Conservation (phyloP, 2,888 invertebrate genomes). For the Poecilobothrus nobilitatus region DNA sequence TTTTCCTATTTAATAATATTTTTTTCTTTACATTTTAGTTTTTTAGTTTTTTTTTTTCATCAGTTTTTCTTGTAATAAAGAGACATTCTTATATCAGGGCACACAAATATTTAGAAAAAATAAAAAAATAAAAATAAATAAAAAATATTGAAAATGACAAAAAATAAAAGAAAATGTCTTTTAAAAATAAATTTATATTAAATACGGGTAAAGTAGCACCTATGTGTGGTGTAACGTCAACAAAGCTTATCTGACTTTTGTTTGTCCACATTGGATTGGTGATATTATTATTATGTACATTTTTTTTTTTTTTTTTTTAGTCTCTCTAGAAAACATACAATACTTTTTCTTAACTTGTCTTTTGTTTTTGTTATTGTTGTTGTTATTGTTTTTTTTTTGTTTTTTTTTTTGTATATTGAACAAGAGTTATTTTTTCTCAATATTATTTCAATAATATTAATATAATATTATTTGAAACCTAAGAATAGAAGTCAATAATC, state of each 20-base stretch:
- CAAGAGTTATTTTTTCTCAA: neutral
- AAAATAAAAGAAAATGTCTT: neutral
- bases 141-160: neutral
- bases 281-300: too few species aligned
- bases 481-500: conserved; percentile 6
- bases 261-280: conserved; percentile 1
- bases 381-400: too few species aligned
- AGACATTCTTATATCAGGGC: neutral
- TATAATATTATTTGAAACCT: neutral
- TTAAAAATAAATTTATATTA: neutral
- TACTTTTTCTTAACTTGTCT: too few species aligned
- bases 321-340: too few species aligned
- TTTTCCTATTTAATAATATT: too few species aligned
- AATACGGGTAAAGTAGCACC: conserved; percentile 4
- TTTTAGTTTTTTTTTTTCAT: neutral
- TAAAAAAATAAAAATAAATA: neutral
- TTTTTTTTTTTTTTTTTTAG: too few species aligned
- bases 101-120: neutral
- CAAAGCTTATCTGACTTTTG: conserved; percentile 5
- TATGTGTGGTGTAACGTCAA: conserved; percentile 3
- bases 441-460: neutral
- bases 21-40: neutral
- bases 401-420: too few species aligned
- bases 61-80: neutral
- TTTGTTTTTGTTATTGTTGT: too few species aligned